Conservation (phyloP, 2,888 invertebrate genomes). For the Eutolmus rufibarbis region DNA sequence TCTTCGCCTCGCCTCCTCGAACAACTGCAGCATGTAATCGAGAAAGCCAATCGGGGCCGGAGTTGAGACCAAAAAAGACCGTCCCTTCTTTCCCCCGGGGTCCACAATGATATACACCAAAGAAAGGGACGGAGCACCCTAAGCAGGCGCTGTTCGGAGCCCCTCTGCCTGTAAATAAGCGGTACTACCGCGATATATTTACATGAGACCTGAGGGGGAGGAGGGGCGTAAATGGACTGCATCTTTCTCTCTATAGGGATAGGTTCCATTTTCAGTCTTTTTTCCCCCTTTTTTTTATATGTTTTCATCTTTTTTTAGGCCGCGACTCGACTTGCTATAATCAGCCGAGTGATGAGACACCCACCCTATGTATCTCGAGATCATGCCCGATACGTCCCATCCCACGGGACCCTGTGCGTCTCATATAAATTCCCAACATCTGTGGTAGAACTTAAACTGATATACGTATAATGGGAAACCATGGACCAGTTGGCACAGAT, state of each 20-base stretch:
- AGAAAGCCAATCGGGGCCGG: neutral
- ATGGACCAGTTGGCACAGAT: conserved; percentile 1
- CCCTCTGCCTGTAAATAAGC: neutral
- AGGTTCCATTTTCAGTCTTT: conserved; percentile 16
- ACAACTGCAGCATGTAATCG: conserved; percentile 27
- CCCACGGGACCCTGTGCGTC: neutral
- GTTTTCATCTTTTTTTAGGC: neutral
- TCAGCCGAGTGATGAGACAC: conserved; percentile 30
- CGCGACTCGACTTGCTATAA: conserved; percentile 15
- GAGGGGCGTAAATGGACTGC: conserved; percentile 1
- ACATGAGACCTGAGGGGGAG: neutral
- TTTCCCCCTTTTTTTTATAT: neutral
- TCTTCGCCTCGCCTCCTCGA: neutral
- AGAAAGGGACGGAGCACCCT: conserved; percentile 1
- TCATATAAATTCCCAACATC: conserved; percentile 36
- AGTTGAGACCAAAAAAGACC: neutral
- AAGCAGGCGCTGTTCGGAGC: neutral
- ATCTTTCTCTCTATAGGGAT: neutral
- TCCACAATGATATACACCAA: neutral
- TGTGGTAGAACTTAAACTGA: conserved; percentile 35
- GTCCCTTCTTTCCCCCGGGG: neutral
- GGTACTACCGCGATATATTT: neutral
- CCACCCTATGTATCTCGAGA: conserved; percentile 14
- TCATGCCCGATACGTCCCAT: conserved; percentile 13
- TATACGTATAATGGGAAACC: conserved; percentile 15